These are phyloP conservation scores for Greenwoodochromis staneri DNA, from an alignment of 2,113 vertebrate species.

Conservation along the genomic window DNA sequence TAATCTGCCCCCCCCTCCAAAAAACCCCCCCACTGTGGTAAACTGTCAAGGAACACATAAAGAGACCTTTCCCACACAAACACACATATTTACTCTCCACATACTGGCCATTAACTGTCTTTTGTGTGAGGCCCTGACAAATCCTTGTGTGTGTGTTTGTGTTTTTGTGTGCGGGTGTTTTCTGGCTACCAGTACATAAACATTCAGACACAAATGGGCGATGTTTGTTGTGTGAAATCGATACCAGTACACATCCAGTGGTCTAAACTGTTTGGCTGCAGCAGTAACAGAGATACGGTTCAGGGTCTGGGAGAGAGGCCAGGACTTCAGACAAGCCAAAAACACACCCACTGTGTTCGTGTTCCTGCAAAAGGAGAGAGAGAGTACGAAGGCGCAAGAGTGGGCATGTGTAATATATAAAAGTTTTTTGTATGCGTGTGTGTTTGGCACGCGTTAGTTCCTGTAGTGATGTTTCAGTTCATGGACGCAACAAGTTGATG, in stretches of 20 bases:
- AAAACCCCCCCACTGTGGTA: not conserved
- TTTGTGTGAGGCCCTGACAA: not conserved
- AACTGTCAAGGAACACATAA: not conserved
- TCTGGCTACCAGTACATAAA: constrained; percentile 21
- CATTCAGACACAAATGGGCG: not conserved
- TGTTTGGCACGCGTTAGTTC: not conserved
- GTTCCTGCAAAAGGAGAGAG: not conserved
- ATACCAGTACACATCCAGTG: constrained; percentile 14
- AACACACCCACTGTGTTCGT: not conserved
- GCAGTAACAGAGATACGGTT: constrained; percentile 13
- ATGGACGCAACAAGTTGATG: not conserved
- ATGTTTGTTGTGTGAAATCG: constrained; percentile 48
- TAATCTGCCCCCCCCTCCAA: not conserved
- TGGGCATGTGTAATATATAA: not conserved
- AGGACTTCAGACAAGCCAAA: constrained; percentile 40
- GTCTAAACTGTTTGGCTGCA: constrained; percentile 50
- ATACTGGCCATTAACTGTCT: not conserved
- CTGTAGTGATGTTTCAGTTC: not conserved
- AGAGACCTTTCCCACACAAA: not conserved
- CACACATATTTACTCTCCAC: not conserved
- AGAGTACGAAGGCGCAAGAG: not conserved
- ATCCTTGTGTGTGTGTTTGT: not conserved
- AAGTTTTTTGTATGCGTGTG: not conserved
- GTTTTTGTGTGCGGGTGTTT: not conserved
- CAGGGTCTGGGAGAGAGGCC: constrained; percentile 37